Evolutionary conservation across 1,140 invertebrate species (phyloP).

Genomic region (Dysdera silvatica): DNA sequence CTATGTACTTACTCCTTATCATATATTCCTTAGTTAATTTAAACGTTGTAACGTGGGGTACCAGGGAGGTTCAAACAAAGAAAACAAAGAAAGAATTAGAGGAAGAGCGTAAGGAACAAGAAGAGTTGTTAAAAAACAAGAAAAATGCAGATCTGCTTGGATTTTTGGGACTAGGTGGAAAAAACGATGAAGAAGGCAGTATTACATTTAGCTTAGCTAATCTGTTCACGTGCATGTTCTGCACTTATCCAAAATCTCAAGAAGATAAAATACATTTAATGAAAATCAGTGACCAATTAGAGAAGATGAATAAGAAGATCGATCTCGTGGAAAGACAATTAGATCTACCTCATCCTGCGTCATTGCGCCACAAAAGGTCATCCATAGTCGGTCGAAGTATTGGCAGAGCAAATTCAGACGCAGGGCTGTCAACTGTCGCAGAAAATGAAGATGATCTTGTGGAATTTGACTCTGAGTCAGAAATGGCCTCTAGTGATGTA

Average conservation of each 20-base stretch:
- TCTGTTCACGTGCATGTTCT: constrained; percentile 80
- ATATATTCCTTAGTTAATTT: constrained; percentile 96
- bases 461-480: constrained; percentile 23
- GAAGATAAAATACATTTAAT: constrained; percentile 79
- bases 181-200: constrained; percentile 72
- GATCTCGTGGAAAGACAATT: constrained; percentile 4
- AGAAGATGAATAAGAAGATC: constrained; percentile 58
- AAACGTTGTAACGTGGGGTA: constrained; percentile 98
- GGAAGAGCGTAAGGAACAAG: constrained; percentile 56
- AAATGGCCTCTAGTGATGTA: constrained; percentile 11
- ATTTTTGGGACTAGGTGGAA: constrained; percentile 50
- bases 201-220: constrained; percentile 83
- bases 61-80: constrained; percentile 74
- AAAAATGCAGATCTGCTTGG: constrained; percentile 68
- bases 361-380: not conserved
- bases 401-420: constrained; percentile 2
- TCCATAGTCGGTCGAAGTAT: constrained; percentile 11
- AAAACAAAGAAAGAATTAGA: constrained; percentile 31
- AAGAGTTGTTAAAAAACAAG: constrained; percentile 70
- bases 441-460: constrained; percentile 20
- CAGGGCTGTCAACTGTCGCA: constrained; percentile 1
- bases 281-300: constrained; percentile 75
- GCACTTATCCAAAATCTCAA: constrained; percentile 76
- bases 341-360: not conserved
- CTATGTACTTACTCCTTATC: constrained; percentile 95